Base-by-base conservation (phyloP, 2,888 invertebrate genomes). In the Caenorhabditis sp. region DNA sequence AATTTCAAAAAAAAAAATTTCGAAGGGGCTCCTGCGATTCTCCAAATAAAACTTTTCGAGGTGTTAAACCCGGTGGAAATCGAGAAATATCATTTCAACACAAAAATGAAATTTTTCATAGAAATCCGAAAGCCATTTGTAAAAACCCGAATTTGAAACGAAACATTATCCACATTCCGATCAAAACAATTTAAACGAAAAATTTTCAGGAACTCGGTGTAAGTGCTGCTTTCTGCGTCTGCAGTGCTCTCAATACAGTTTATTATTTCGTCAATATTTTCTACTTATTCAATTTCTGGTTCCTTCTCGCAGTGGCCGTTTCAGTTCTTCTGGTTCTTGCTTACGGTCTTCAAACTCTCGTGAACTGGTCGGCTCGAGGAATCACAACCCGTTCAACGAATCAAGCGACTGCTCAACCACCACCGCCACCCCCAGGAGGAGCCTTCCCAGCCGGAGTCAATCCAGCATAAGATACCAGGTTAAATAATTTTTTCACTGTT, bases 231-330 rank as follows among this genome's bases (percentile, higher is more conserved):
- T 79, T 79, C 57, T 64, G 69, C 27, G 70, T 79, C 12, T 75
- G 62, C 70, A 77, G 75, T 65, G 76, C 65, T 27, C 58, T 79
- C 58, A 70, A 72, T 61, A 72, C 76, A 12, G 63, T 79, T 50
- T 79, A 79, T 53, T 79, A 72, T 38, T 64, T 79, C 31, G 62
- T 66, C 56, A 79, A 79, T 59, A 77, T 77, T 26, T 79, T 79
- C 68, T 67, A 70, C 21, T 43, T 60, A n/a, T 79, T 76, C 68
- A 75, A 79, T 53, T 77, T 79, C 53, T 79, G 50, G 26, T 77
- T 70, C 62, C 50, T 79, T 10, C 21, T 75, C 17, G 70, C 67
- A 21, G 65, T 69, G 1, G 78, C 62, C 21, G 25, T 1, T 12
- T 69, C 68, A 0, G 71, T 72, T 1, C 38, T 70, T 1, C 43